Base-by-base conservation (phyloP, 2,113 vertebrate species). In the Toxostoma redivivum region DNA sequence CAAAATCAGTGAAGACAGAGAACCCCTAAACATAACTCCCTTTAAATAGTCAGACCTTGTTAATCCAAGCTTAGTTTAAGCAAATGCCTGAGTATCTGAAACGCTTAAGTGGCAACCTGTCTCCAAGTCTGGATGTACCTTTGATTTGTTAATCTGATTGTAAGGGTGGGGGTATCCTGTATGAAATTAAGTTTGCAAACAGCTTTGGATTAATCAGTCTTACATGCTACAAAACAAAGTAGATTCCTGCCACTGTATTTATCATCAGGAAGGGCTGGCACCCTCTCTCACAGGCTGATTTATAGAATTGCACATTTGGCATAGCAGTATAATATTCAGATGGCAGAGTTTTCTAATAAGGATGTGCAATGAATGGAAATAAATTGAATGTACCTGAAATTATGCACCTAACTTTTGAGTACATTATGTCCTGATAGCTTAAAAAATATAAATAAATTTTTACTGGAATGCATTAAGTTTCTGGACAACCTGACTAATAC, bases 41-140 rank as follows among this genome's bases (percentile, higher is more conserved):
- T 90, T 91, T 96, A 95, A 97, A 96, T 50, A 97, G 93, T 92
- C 88, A 96, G 86, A 95, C 94, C 95, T 94, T 97, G 94, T 96
- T 97, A 97, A 97, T 97, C 97, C 95, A 94, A 95, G 95, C 93
- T 97, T 95, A 96, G 81, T 96, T 95, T 96, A 94, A 91, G 76
- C 24, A 14, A 96, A 96, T 93, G 89, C 82, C 73, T 11, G 12
- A 93, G 87, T 94, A 92, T 95, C 86, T 95, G 94, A 96, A 97
- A 95, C 81, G 81, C 95, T 95, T 94, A 96, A 94, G 82, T 96
- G 93, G 90, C 73, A 95, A 96, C 78, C 81, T 90, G 94, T 90
- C 94, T 97, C 71, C 78, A 84, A 87, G 92, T 89, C 78, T 94
- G 76, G 96, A 92, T 91, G 80, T 77, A 94, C 82, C 74, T 97